These are phyloP conservation scores for Procavia capensis DNA, from an alignment of 2,113 vertebrate species.

Conservation along the genomic window DNA sequence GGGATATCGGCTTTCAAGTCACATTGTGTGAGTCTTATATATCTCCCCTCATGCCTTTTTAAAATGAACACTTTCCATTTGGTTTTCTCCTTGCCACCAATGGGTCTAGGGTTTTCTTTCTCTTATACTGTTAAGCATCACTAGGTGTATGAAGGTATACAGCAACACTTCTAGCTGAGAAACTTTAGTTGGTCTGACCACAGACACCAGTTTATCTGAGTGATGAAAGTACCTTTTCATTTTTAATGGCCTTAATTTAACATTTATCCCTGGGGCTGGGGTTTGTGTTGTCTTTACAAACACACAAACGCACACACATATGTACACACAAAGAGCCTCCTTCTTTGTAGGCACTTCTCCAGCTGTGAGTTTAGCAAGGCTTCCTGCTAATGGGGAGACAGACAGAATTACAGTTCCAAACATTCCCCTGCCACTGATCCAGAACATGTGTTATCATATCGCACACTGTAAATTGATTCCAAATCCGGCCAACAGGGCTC, in stretches of 20 bases:
- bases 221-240: constrained; percentile 35
- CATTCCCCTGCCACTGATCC: constrained; percentile 51
- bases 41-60: constrained; percentile 70
- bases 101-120: constrained; percentile 67
- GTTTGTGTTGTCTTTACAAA: constrained; percentile 29
- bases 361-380: constrained; percentile 45
- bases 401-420: constrained; percentile 68
- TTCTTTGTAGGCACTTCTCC: constrained; percentile 49
- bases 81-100: constrained; percentile 69
- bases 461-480: constrained; percentile 54
- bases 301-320: not conserved
- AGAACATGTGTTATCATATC: not conserved
- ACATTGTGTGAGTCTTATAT: constrained; percentile 62
- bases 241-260: constrained; percentile 73
- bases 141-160: not conserved
- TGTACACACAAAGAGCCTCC: not conserved
- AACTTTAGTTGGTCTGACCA: constrained; percentile 23
- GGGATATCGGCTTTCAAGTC: constrained; percentile 81
- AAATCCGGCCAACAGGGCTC: constrained; percentile 18
- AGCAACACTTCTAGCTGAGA: constrained; percentile 16
- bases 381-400: constrained; percentile 69
- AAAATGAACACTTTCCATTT: constrained; percentile 77
- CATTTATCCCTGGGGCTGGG: constrained; percentile 46
- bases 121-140: constrained; percentile 47
- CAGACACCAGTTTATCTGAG: not conserved